phyloP scores from a whole-genome alignment of 2,797 vertebrate genomes.

The Valencia hispanica region DNA sequence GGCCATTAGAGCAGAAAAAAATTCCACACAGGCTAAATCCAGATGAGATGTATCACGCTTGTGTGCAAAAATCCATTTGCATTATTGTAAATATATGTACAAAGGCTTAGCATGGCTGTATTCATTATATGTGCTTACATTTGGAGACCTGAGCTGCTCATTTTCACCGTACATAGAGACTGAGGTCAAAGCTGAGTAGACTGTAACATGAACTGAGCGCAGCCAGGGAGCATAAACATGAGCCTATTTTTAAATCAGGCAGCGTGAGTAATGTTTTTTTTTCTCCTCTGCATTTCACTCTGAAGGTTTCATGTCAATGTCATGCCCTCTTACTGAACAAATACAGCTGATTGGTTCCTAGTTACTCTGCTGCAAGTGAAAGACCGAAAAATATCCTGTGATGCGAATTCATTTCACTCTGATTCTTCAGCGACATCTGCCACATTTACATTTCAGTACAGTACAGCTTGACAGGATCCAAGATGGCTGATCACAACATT shows the following conservation, averaged over 20 bases:
- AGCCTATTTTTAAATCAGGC: constrained; percentile 54
- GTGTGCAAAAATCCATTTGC: constrained; percentile 30
- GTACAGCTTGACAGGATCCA: not conserved
- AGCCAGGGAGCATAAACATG: constrained; percentile 32
- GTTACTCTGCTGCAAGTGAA: not conserved
- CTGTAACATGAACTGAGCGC: constrained; percentile 43
- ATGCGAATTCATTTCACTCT: constrained; percentile 4
- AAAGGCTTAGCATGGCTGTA: constrained; percentile 22
- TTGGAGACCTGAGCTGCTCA: constrained; percentile 10
- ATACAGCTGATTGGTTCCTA: constrained; percentile 15
- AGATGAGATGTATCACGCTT: constrained; percentile 42
- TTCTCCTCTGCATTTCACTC: constrained; percentile 16
- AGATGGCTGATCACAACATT: not conserved
- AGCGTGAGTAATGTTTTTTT: constrained; percentile 30
- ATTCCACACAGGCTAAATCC: not conserved
- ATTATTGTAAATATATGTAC: constrained; percentile 41
- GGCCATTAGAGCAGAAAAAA: constrained; percentile 1
- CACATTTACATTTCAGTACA: not conserved
- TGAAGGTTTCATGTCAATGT: constrained; percentile 29
- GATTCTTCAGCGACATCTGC: not conserved
- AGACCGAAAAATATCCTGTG: constrained; percentile 3
- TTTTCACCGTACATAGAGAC: constrained; percentile 34
- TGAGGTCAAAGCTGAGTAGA: constrained; percentile 41
- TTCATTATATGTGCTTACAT: constrained; percentile 14
- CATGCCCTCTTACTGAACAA: constrained; percentile 16